Percentiles rank a stretch among this genome's conserved stretches.
Evolutionary conservation across 2,888 invertebrate species (phyloP).

Genomic region (Ophion costatus): DNA sequence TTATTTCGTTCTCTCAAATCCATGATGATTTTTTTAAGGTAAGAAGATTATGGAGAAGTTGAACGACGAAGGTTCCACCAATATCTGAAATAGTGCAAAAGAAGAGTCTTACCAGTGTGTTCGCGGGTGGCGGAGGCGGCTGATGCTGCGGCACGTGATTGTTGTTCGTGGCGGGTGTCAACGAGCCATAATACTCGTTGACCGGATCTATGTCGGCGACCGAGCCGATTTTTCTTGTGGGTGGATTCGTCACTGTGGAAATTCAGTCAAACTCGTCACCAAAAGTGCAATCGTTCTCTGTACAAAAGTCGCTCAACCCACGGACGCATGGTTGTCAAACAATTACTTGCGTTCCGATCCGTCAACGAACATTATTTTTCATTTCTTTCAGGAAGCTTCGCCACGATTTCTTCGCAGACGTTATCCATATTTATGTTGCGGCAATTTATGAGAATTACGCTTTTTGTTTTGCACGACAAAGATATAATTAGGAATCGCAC

Average conservation of each 20-base stretch:
- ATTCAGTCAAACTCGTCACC: not conserved
- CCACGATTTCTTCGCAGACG: too few species aligned
- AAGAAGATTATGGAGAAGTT: not conserved
- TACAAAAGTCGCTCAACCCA: not conserved
- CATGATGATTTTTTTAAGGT: not conserved
- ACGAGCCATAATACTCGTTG: conserved; percentile 93
- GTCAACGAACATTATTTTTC: too few species aligned
- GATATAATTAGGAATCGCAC: too few species aligned
- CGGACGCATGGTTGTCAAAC: not conserved
- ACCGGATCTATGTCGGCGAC: conserved; percentile 98
- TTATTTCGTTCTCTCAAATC: not conserved
- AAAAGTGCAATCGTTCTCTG: not conserved
- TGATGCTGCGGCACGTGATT: conserved; percentile 80
- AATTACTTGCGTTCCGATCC: not conserved
- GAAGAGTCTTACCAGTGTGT: conserved; percentile 76
- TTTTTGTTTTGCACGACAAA: too few species aligned
- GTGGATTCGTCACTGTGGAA: conserved; percentile 84
- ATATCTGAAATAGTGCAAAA: not conserved
- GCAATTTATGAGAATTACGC: too few species aligned
- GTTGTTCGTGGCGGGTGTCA: conserved; percentile 84
- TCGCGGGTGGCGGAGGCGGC: conserved; percentile 75
- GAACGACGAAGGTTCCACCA: too few species aligned
- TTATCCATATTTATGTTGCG: too few species aligned
- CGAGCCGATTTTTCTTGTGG: conserved; percentile 91
- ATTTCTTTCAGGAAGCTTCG: too few species aligned